phyloP scores from a whole-genome alignment of 2,888 invertebrate genomes.

The Carpatolechia fugitivella region DNA sequence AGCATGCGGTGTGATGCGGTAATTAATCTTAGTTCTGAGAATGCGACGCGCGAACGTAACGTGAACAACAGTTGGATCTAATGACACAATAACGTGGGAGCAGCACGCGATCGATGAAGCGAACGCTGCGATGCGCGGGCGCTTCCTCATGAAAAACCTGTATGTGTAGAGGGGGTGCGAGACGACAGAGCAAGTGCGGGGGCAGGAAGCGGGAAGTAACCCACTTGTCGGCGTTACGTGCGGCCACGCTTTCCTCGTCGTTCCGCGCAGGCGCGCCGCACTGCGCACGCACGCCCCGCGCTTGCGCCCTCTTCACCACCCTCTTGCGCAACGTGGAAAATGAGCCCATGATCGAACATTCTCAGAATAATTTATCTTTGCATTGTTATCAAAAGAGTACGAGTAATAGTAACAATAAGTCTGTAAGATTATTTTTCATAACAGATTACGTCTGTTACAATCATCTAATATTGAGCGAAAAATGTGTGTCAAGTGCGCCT shows the following conservation, averaged over 20 bases:
- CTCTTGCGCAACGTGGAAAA: conserved; percentile 9
- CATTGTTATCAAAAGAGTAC: neutral
- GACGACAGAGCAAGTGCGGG: conserved; percentile 19
- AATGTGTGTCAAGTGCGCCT: too few species aligned
- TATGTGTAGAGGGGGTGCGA: conserved; percentile 21
- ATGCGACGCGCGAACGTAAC: conserved; percentile 17
- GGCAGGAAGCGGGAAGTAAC: conserved; percentile 68
- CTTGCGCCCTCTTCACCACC: conserved; percentile 9
- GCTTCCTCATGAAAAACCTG: conserved; percentile 49
- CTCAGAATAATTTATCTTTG: neutral
- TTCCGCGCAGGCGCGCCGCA: conserved; percentile 40
- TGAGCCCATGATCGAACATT: neutral
- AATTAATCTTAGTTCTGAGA: conserved; percentile 4
- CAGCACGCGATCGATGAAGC: conserved; percentile 25
- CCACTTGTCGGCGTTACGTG: conserved; percentile 57
- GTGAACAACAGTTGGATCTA: conserved; percentile 20
- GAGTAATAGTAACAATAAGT: too few species aligned
- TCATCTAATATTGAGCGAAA: too few species aligned
- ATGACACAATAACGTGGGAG: conserved; percentile 43
- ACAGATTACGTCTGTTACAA: too few species aligned
- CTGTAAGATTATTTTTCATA: too few species aligned
- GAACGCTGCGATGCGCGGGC: conserved; percentile 12
- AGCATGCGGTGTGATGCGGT: neutral
- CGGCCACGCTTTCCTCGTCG: conserved; percentile 54
- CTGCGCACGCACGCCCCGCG: conserved; percentile 22